Percentiles rank a stretch among this genome's conserved stretches.
Evolutionary conservation across 2,888 invertebrate species (phyloP).

Genomic region (Trissoscelio sp.): DNA sequence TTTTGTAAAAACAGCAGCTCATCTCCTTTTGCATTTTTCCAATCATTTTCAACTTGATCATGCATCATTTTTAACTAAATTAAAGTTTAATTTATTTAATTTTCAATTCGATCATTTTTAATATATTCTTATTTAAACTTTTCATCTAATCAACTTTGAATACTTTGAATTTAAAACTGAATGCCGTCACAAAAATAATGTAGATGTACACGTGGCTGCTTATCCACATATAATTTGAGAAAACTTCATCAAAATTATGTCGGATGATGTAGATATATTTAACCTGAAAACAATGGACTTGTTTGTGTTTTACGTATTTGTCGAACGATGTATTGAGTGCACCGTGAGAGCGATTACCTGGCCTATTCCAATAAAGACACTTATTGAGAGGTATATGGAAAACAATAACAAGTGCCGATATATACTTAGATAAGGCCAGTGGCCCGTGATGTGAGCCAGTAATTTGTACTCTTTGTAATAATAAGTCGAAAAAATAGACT

Average conservation of each 20-base stretch:
- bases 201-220: slow-evolving; percentile 13
- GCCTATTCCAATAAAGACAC: slow-evolving; percentile 11
- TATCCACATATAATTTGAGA: slow-evolving; percentile 32
- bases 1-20: slow-evolving; percentile 4
- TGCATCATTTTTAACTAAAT: slow-evolving; percentile 28
- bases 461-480: slow-evolving; percentile 24
- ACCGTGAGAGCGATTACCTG: slow-evolving; percentile 20
- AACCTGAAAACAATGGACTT: background rate
- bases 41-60: slow-evolving; percentile 29
- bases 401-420: slow-evolving; percentile 5
- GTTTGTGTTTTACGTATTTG: background rate
- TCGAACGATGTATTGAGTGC: no score
- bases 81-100: background rate
- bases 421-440: slow-evolving; percentile 23
- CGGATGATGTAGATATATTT: slow-evolving; percentile 20
- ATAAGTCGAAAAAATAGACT: slow-evolving; percentile 25
- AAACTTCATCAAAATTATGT: slow-evolving; percentile 29
- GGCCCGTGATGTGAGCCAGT: slow-evolving; percentile 24
- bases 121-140: no score
- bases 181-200: slow-evolving; percentile 1
- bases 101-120: background rate
- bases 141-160: no score
- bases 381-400: slow-evolving; percentile 6
- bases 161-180: slow-evolving; percentile 12
- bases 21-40: background rate